A percentile compares a stretch with the other conserved stretches of the same genome.
Evolutionary conservation across 2,797 vertebrate genomes (phyloP).

Genomic region (Enteromius radiatus): DNA sequence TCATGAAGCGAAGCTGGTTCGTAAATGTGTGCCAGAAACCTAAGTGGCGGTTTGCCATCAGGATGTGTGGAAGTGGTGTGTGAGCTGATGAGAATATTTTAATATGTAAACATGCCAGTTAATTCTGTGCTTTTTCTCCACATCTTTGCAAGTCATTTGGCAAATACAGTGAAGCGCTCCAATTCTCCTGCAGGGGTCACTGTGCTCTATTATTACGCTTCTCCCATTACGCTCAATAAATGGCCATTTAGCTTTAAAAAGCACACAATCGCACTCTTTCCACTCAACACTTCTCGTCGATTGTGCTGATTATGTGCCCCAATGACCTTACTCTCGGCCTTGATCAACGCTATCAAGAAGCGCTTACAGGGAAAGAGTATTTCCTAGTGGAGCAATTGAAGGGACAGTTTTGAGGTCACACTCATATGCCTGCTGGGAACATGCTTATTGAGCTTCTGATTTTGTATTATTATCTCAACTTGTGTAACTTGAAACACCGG

Average conservation of each 20-base stretch:
- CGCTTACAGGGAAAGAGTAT: conserved; percentile 41
- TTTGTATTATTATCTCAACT: background rate
- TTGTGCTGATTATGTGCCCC: conserved; percentile 66
- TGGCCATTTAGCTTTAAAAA: conserved; percentile 27
- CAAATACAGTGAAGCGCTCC: conserved; percentile 13
- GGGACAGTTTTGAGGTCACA: conserved; percentile 22
- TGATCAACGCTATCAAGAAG: conserved; percentile 52
- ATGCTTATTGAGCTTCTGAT: conserved; percentile 9
- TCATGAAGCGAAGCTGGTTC: conserved; percentile 6
- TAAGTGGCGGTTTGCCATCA: background rate
- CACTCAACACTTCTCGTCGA: conserved; percentile 54
- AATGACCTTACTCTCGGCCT: conserved; percentile 59
- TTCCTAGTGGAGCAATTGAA: conserved; percentile 39
- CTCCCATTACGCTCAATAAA: conserved; percentile 43
- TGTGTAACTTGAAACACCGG: background rate
- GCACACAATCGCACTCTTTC: conserved; percentile 18
- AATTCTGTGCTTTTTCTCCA: background rate
- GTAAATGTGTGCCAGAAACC: conserved; percentile 22
- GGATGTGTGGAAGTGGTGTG: conserved; percentile 32
- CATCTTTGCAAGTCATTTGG: background rate
- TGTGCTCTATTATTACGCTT: conserved; percentile 57
- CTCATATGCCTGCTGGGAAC: background rate
- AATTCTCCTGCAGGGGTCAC: conserved; percentile 59
- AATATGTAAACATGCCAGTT: background rate
- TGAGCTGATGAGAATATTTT: background rate